These are phyloP conservation scores for Scaptomyza parva DNA, from an alignment of 2,888 invertebrate species.

Conservation along the genomic window DNA sequence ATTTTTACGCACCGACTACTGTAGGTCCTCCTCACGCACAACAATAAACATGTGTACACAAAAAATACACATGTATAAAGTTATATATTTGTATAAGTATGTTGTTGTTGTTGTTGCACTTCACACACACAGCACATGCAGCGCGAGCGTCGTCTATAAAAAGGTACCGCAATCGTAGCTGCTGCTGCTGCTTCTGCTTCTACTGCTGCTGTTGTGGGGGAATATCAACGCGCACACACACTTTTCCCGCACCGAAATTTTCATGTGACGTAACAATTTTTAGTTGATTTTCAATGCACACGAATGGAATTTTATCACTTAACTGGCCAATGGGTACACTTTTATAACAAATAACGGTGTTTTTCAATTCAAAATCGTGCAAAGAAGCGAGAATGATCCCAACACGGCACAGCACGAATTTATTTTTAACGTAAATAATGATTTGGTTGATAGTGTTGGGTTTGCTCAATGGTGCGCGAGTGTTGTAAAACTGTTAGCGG, in stretches of 20 bases:
- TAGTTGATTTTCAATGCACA: constrained; percentile 15
- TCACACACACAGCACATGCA: constrained; percentile 28
- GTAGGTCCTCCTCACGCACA: constrained; percentile 17
- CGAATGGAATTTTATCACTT: constrained; percentile 8
- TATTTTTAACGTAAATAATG: constrained; percentile 62
- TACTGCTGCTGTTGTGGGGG: constrained; percentile 3
- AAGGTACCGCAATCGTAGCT: constrained; percentile 27
- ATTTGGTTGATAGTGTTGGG: constrained; percentile 40
- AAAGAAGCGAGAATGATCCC: constrained; percentile 31
- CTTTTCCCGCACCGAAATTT: constrained; percentile 51
- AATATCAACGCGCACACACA: constrained; percentile 30
- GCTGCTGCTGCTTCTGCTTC: not conserved
- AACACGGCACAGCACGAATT: constrained; percentile 46
- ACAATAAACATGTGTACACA: constrained; percentile 9
- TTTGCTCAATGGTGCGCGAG: constrained; percentile 10
- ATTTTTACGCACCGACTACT: constrained; percentile 52
- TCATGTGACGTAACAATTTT: constrained; percentile 60
- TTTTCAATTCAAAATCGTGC: constrained; percentile 39
- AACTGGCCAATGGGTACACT: constrained; percentile 9
- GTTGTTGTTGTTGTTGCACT: constrained; percentile 3
- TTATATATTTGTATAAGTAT: constrained; percentile 6
- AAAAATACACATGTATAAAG: not conserved
- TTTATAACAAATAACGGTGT: constrained; percentile 32
- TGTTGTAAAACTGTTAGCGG: constrained; percentile 20
- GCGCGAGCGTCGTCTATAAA: constrained; percentile 34